A percentile compares a stretch with the other conserved stretches of the same genome.
Conservation (phyloP, 2,113 vertebrate species). For the Gulo gulo region DNA sequence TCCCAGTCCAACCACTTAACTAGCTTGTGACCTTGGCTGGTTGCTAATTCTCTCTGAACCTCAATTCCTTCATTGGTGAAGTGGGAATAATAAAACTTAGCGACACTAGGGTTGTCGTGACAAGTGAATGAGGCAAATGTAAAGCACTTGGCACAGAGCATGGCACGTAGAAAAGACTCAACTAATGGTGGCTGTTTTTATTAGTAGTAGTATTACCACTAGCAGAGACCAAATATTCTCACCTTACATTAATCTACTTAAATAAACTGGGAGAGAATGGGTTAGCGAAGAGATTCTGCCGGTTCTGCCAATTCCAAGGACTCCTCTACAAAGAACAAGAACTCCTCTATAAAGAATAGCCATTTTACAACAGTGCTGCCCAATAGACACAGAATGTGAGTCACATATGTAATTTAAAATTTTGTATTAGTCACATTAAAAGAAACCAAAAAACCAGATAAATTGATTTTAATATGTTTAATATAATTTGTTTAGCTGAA, state of each 20-base stretch:
- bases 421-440: neutral
- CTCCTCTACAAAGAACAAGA: neutral
- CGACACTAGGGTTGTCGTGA: conserved; percentile 35
- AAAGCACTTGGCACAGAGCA: neutral
- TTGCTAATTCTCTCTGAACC: conserved; percentile 23
- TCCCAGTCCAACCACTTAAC: neutral
- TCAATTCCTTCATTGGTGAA: conserved; percentile 30
- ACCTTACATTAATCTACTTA: conserved; percentile 15
- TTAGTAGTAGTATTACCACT: neutral
- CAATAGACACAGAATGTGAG: neutral
- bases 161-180: neutral
- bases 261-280: conserved; percentile 27
- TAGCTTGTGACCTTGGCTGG: neutral
- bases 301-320: neutral
- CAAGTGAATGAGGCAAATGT: conserved; percentile 43
- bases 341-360: neutral
- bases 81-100: conserved; percentile 26
- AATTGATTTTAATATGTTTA: neutral
- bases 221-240: conserved; percentile 35
- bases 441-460: neutral
- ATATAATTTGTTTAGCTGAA: neutral
- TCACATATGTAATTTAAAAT: neutral
- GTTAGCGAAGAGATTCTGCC: neutral
- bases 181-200: conserved; percentile 19
- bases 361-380: neutral